Percentiles rank a stretch among this genome's conserved stretches.
These are phyloP conservation scores for Spea multiplicata DNA, from an alignment of 2,113 vertebrate genomes.

Conservation along the genomic window DNA sequence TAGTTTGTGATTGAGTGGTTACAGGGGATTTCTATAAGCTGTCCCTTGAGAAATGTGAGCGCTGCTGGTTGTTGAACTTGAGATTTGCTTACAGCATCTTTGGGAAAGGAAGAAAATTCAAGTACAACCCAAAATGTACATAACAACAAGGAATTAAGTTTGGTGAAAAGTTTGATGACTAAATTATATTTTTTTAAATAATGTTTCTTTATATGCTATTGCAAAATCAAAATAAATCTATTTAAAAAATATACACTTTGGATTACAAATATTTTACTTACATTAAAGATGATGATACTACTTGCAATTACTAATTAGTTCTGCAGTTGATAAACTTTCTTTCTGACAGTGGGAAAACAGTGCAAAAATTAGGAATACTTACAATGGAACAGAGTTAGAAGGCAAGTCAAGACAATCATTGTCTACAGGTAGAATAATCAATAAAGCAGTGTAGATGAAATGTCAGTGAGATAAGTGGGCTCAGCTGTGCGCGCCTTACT, in stretches of 20 bases:
- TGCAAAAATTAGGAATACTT: not conserved
- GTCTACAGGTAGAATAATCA: not conserved
- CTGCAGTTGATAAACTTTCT: too few species aligned
- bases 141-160: too few species aligned
- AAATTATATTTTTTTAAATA: too few species aligned
- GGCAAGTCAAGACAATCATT: not conserved
- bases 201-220: too few species aligned
- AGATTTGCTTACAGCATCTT: not conserved
- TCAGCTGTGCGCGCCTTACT: not conserved
- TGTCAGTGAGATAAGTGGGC: not conserved
- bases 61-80: slow-evolving; percentile 5
- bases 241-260: too few species aligned
- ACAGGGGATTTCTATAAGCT: slow-evolving; percentile 1
- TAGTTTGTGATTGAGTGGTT: slow-evolving; percentile 6
- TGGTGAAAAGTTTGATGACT: too few species aligned
- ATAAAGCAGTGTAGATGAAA: not conserved
- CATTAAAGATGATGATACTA: too few species aligned
- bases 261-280: too few species aligned
- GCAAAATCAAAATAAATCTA: too few species aligned
- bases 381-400: slow-evolving; percentile 1
- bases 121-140: not conserved
- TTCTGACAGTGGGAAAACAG: too few species aligned
- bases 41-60: not conserved
- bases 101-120: not conserved
- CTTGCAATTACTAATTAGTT: too few species aligned